These are phyloP conservation scores for Fratercula arctica DNA, from an alignment of 2,797 vertebrate genomes.

Conservation along the genomic window DNA sequence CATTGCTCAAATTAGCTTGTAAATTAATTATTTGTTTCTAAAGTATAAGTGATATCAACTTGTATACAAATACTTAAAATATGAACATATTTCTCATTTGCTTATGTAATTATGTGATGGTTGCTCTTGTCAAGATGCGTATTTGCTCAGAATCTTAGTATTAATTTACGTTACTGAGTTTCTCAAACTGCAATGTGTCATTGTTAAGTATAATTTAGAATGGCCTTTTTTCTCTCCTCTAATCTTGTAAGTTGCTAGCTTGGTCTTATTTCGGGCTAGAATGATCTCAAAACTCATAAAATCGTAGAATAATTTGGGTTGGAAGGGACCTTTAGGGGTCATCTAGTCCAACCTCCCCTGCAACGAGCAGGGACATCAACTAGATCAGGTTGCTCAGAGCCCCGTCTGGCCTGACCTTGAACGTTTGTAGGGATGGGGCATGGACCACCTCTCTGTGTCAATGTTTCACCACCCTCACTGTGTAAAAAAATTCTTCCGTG, in stretches of 20 bases:
- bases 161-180: not conserved
- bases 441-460: too few species aligned
- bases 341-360: not conserved
- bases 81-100: not conserved
- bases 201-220: not conserved
- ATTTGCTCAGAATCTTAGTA: not conserved
- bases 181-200: not conserved
- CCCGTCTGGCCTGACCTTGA: not conserved
- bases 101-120: not conserved
- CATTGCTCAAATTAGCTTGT: conserved; percentile 14
- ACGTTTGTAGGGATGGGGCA: not conserved
- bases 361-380: not conserved
- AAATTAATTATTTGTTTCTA: conserved; percentile 44
- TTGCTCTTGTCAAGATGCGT: not conserved
- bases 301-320: not conserved
- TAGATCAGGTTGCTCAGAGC: not conserved
- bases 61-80: not conserved
- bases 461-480: not conserved
- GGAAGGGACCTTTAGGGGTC: not conserved
- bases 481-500: not conserved
- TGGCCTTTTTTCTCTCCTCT: not conserved
- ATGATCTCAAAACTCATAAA: not conserved
- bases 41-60: not conserved
- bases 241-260: not conserved
- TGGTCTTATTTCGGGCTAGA: not conserved